Base-by-base conservation (phyloP, 2,797 vertebrate genomes). In the Scarus forsteni region DNA sequence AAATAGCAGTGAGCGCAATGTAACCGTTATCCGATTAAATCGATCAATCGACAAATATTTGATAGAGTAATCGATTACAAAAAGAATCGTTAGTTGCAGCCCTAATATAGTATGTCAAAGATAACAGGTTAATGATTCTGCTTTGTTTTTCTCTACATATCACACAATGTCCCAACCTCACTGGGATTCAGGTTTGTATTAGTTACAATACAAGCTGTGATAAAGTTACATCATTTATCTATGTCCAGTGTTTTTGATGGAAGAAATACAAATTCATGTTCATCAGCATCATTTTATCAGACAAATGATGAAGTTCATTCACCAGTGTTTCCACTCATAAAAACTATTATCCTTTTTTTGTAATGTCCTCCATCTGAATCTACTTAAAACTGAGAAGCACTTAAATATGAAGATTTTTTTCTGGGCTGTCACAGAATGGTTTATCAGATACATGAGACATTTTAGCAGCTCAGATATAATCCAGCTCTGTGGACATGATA, bases 381-480 rank as follows among this genome's bases (percentile, higher is more conserved):
- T 60, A 39, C 77, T 74, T 58, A 56, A n/a, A 84, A 79, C 60
- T 66, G 83, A 83, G 54, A 60, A 75, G 45, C 49, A 44, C 34
- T 72, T 43, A 9, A 50, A 66, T 68, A 80, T 65, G 52, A 67
- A 40, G 63, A 57, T 79, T 75, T 58, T 68, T 60, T 71, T 43
- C 11, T 73, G 51, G 10, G 2, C 18, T 38, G 60, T 54, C 0
- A 7, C 18, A 35, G 73, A 64, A 77, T 77, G 27, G 27, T 27
- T 27, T 2, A 27, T 27, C 27, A 27, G 46, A 11, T 40, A 61
- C 60, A 46, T 52, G 70, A 72, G 51, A 15, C 65, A 59, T 73
- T 66, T 74, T 76, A 80, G 61, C 66, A 67, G n/a, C 44, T 61
- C n/a, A 60, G 69, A 81, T 80, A 2, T 66, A 75, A 66, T 69